These are phyloP conservation scores for Neodiprion fabricii DNA, from an alignment of 1,140 invertebrate genomes.

Conservation along the genomic window DNA sequence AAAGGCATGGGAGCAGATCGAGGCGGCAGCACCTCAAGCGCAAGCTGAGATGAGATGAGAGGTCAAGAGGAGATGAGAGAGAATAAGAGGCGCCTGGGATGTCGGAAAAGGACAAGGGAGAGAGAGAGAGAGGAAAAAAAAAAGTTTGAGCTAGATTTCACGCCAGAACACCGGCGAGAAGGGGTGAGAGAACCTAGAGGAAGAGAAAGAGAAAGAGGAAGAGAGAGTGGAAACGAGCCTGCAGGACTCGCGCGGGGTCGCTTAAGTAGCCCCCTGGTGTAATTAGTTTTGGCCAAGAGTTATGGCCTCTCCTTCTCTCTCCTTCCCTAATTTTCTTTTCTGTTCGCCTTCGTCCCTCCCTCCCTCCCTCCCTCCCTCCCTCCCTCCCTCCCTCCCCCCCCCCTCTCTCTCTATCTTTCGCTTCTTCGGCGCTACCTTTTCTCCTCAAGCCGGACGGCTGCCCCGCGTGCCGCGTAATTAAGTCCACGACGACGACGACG, in stretches of 20 bases:
- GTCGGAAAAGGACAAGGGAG: background rate
- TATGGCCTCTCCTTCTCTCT: slow-evolving; percentile 26
- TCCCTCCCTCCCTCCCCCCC: slow-evolving; percentile 13
- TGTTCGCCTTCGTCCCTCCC: background rate
- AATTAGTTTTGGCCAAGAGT: slow-evolving; percentile 50
- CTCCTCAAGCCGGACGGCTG: background rate
- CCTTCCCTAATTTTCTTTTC: background rate
- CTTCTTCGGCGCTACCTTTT: slow-evolving; percentile 1
- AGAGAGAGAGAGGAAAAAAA: background rate
- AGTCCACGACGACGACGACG: background rate
- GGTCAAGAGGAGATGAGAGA: background rate
- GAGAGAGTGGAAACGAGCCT: background rate
- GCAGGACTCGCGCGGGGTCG: slow-evolving; percentile 10
- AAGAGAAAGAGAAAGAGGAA: background rate
- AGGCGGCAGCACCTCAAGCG: too few species aligned
- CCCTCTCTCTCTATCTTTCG: slow-evolving; percentile 19
- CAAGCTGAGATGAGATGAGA: background rate
- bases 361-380: slow-evolving; percentile 17
- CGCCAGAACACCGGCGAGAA: background rate
- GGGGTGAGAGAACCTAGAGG: background rate
- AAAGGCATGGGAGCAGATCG: too few species aligned
- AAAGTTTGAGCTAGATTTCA: background rate
- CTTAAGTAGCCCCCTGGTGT: slow-evolving; percentile 41
- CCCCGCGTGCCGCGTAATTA: background rate
- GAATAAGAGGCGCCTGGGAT: background rate